These are phyloP conservation scores for Echinops telfairi DNA, from an alignment of 2,113 vertebrate genomes.

Conservation along the genomic window DNA sequence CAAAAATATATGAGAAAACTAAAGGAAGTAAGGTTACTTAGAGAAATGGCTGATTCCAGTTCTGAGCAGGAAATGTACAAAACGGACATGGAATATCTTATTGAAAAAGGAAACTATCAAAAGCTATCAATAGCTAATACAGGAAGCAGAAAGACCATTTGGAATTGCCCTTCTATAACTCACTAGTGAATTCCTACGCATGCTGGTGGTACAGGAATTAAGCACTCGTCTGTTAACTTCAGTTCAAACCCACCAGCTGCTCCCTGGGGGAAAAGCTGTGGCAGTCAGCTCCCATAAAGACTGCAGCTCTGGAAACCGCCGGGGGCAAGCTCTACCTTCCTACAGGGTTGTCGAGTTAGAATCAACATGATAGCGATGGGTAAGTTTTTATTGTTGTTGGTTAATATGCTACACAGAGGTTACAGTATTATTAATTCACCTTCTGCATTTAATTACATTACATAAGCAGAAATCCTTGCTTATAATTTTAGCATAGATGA, in stretches of 20 bases:
- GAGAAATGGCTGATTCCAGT: too few relatives aligned
- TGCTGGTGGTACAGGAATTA: neutral
- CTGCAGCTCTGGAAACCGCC: neutral
- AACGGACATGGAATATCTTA: too few relatives aligned
- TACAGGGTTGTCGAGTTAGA: neutral
- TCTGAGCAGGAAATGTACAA: too few relatives aligned
- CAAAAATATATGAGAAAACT: too few relatives aligned
- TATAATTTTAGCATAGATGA: slow-evolving; percentile 7
- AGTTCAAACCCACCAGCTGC: neutral
- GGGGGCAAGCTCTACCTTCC: neutral
- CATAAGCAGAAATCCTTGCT: slow-evolving; percentile 9
- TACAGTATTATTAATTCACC: neutral
- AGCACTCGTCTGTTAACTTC: neutral
- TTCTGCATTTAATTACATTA: slow-evolving; percentile 16
- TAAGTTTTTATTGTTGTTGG: too few relatives aligned
- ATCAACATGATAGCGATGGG: neutral
- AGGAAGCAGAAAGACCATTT: too few relatives aligned
- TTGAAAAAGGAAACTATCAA: too few relatives aligned
- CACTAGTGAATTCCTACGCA: too few relatives aligned
- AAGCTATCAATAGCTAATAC: too few relatives aligned
- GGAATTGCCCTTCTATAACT: too few relatives aligned
- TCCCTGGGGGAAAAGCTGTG: neutral
- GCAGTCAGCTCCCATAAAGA: neutral
- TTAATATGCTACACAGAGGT: neutral
- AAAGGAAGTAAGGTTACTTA: too few relatives aligned